These are phyloP conservation scores for Varroa destructor DNA, from an alignment of 1,140 invertebrate species.

Conservation along the genomic window DNA sequence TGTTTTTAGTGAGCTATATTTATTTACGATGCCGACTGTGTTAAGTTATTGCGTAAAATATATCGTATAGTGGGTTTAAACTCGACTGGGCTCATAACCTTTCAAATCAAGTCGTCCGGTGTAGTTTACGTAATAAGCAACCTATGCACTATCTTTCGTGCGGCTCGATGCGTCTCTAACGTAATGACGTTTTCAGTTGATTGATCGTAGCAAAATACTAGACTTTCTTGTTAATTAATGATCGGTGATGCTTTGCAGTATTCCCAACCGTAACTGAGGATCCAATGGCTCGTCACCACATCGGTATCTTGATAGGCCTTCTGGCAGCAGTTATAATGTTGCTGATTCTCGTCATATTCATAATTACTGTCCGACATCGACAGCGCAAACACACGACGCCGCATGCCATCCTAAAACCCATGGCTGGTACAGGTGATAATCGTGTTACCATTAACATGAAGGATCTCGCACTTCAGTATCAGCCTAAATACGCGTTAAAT, in stretches of 20 bases:
- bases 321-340: constrained; percentile 58
- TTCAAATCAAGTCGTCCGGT: too few species aligned
- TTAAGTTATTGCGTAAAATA: too few species aligned
- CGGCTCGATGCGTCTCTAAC: too few species aligned
- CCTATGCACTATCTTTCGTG: too few species aligned
- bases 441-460: constrained; percentile 54
- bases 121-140: too few species aligned
- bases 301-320: constrained; percentile 63
- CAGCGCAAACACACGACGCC: constrained; percentile 62
- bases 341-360: constrained; percentile 56
- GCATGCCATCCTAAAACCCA: constrained; percentile 52
- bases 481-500: constrained; percentile 41
- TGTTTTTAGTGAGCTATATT: too few species aligned
- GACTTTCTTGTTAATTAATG: too few species aligned
- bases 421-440: constrained; percentile 38
- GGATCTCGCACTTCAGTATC: constrained; percentile 40
- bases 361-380: constrained; percentile 55
- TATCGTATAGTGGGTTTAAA: too few species aligned
- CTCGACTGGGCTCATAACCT: too few species aligned
- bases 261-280: constrained; percentile 49
- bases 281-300: constrained; percentile 45
- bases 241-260: constrained; percentile 41
- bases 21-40: too few species aligned
- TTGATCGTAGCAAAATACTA: too few species aligned
- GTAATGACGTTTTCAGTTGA: too few species aligned